These are phyloP conservation scores for Apis florea DNA, from an alignment of 1,140 invertebrate genomes.

Conservation along the genomic window DNA sequence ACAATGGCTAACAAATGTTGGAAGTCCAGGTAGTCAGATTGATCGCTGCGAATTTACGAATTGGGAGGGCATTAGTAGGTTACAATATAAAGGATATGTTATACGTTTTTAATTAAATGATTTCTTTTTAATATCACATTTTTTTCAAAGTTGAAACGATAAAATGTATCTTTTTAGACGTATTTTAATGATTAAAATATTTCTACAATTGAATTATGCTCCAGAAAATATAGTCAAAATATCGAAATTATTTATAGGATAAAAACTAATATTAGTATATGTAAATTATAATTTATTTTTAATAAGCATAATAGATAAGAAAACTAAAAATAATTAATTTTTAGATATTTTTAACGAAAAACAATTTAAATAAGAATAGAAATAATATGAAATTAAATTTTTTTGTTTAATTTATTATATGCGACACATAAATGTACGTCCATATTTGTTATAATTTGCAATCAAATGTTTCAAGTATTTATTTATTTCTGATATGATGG, in stretches of 20 bases:
- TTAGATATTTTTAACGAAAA: background rate
- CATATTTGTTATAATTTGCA: conserved; percentile 1
- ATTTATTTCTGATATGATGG: background rate
- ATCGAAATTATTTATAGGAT: background rate
- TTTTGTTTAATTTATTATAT: background rate
- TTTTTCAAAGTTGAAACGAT: background rate
- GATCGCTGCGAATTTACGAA: conserved; percentile 90
- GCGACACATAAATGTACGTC: background rate
- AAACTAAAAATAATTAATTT: background rate
- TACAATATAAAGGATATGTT: conserved; percentile 89
- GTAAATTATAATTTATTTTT: background rate
- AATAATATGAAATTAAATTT: background rate
- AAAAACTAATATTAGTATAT: background rate
- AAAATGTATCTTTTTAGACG: background rate
- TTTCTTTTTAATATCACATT: background rate
- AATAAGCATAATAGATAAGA: background rate
- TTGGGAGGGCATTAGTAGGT: conserved; percentile 88
- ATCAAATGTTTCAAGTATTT: background rate
- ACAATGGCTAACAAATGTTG: conserved; percentile 90
- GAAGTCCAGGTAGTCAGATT: conserved; percentile 92
- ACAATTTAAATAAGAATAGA: conserved; percentile 3
- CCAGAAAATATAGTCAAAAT: background rate
- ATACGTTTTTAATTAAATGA: conserved; percentile 87
- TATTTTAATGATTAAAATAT: background rate
- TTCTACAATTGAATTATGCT: background rate